Percentiles rank a stretch among this genome's conserved stretches.
Conservation (phyloP, 2,113 vertebrate species). For the Passer montanus region DNA sequence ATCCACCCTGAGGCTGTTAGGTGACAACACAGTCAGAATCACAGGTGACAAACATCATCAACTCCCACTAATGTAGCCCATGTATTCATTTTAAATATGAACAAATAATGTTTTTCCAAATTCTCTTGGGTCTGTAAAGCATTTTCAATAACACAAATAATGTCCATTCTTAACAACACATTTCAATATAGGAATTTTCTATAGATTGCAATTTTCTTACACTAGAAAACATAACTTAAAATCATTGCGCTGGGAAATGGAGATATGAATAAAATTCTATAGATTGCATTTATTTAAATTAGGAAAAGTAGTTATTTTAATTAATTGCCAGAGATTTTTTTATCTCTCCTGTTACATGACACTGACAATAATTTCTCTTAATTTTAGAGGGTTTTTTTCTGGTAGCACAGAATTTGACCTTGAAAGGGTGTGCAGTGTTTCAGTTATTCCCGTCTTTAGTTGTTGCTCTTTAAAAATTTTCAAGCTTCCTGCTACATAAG, state of each 20-base stretch:
- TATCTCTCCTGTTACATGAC: neutral
- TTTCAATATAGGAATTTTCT: neutral
- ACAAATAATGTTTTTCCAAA: neutral
- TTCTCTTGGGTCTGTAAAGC: neutral
- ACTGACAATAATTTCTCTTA: neutral
- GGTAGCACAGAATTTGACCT: neutral
- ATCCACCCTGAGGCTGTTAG: neutral
- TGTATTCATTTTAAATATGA: neutral
- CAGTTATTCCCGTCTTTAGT: neutral
- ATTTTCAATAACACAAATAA: neutral
- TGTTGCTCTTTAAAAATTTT: slow-evolving; percentile 30
- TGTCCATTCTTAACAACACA: neutral
- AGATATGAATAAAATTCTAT: neutral
- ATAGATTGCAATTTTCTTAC: neutral
- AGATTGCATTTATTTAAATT: neutral
- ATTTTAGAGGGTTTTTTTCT: neutral
- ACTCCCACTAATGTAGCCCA: neutral
- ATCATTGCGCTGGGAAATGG: neutral
- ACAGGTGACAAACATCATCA: neutral
- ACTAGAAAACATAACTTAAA: neutral
- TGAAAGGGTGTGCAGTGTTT: neutral
- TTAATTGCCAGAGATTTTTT: neutral
- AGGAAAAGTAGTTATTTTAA: neutral
- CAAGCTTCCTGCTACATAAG: neutral
- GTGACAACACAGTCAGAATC: neutral